Evolutionary conservation across 2,113 vertebrate species (phyloP).

Genomic region (Ptyas mucosa): DNA sequence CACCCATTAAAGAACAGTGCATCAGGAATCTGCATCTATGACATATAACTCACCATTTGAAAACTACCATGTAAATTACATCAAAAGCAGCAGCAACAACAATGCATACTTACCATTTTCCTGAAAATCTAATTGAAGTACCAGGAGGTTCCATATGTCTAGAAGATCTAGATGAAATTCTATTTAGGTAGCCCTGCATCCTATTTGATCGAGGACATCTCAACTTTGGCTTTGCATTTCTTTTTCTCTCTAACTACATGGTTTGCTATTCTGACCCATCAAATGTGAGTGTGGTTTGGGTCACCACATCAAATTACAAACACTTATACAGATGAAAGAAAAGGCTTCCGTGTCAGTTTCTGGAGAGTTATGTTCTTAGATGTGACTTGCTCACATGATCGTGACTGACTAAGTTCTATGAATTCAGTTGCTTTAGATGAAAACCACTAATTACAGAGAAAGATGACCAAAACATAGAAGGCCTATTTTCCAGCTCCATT

Average conservation of each 20-base stretch:
- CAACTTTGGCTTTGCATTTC: background rate
- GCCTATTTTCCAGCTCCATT: conserved; percentile 28
- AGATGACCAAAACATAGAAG: background rate
- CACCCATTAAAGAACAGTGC: background rate
- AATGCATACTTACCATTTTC: background rate
- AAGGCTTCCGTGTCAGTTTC: background rate
- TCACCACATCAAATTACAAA: background rate
- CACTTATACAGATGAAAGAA: background rate
- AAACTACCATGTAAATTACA: background rate
- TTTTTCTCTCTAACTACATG: background rate
- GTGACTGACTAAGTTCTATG: background rate
- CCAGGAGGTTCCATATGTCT: background rate
- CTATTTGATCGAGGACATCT: background rate
- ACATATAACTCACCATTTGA: background rate
- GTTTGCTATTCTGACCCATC: background rate
- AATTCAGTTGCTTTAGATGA: background rate
- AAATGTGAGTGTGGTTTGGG: background rate
- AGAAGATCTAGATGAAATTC: background rate
- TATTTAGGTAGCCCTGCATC: background rate
- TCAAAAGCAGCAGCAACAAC: background rate
- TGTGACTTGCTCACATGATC: background rate
- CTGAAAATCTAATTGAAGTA: background rate
- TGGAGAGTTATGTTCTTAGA: background rate
- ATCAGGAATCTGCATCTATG: background rate
- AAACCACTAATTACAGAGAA: background rate